These are phyloP conservation scores for Callimorpha dominula DNA, from an alignment of 2,888 invertebrate species.

Conservation along the genomic window DNA sequence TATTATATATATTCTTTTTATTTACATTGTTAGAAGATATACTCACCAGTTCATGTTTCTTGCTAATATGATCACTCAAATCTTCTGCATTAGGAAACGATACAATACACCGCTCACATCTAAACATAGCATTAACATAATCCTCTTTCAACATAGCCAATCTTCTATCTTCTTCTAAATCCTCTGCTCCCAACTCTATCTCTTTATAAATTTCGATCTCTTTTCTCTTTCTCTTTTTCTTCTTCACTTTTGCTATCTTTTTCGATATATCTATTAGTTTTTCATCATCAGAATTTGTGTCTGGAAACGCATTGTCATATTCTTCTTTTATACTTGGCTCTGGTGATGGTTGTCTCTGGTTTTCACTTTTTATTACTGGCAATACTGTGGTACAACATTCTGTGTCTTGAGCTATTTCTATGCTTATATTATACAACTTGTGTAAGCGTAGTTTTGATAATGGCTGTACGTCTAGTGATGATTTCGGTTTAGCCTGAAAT, in stretches of 20 bases:
- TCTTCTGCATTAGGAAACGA: constrained; percentile 76
- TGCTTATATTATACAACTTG: constrained; percentile 24
- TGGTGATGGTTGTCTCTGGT: not conserved
- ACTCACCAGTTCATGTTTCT: constrained; percentile 73
- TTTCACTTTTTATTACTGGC: constrained; percentile 21
- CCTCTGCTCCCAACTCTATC: constrained; percentile 60
- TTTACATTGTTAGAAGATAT: too few species aligned
- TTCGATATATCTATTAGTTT: constrained; percentile 19
- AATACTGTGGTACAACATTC: constrained; percentile 7
- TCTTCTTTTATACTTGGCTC: constrained; percentile 21
- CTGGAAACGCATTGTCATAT: not conserved
- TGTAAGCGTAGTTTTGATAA: constrained; percentile 26
- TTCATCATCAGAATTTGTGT: constrained; percentile 38
- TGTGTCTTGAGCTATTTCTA: constrained; percentile 4
- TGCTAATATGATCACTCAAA: constrained; percentile 67
- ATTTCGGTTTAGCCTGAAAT: constrained; percentile 31
- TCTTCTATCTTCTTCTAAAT: constrained; percentile 68
- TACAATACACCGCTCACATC: constrained; percentile 70
- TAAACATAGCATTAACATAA: constrained; percentile 74
- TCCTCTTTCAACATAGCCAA: constrained; percentile 60
- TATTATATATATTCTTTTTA: too few species aligned
- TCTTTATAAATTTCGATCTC: constrained; percentile 56
- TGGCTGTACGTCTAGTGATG: constrained; percentile 1
- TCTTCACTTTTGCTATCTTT: constrained; percentile 24
- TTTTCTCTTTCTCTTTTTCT: constrained; percentile 30